Percentiles rank a stretch among this genome's conserved stretches.
Conservation (phyloP, 2,113 vertebrate genomes). For the Butorides virescens region DNA sequence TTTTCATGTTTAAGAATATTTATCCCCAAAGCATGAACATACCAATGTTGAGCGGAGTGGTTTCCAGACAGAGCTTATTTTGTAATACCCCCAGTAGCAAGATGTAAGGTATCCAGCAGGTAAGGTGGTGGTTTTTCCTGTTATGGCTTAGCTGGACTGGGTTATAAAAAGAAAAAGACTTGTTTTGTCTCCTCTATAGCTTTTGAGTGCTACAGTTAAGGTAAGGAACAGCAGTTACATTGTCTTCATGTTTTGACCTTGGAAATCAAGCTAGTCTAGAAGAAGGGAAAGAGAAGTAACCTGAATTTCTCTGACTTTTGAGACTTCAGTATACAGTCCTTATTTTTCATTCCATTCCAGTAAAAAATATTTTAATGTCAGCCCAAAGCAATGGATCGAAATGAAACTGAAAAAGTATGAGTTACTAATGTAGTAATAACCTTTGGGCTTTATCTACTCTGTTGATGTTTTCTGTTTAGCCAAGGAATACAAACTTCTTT, state of each 20-base stretch:
- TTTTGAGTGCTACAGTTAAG: background rate
- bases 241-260: constrained; percentile 17
- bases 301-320: background rate
- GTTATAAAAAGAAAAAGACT: background rate
- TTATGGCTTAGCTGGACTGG: background rate
- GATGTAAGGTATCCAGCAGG: background rate
- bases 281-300: background rate
- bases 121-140: background rate
- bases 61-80: background rate
- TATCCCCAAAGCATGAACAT: background rate
- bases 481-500: background rate
- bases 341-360: background rate
- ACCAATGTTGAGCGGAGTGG: background rate
- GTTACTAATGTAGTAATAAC: background rate
- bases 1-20: constrained; percentile 12
- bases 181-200: background rate
- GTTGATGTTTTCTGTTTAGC: background rate
- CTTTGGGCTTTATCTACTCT: background rate
- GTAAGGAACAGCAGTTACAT: background rate
- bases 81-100: background rate
- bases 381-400: background rate
- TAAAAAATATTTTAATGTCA: background rate
- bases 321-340: background rate
- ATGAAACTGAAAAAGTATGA: background rate
- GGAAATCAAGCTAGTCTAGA: background rate